These are phyloP conservation scores for Eumacrocentrus americanus DNA, from an alignment of 2,888 invertebrate species.

Conservation along the genomic window DNA sequence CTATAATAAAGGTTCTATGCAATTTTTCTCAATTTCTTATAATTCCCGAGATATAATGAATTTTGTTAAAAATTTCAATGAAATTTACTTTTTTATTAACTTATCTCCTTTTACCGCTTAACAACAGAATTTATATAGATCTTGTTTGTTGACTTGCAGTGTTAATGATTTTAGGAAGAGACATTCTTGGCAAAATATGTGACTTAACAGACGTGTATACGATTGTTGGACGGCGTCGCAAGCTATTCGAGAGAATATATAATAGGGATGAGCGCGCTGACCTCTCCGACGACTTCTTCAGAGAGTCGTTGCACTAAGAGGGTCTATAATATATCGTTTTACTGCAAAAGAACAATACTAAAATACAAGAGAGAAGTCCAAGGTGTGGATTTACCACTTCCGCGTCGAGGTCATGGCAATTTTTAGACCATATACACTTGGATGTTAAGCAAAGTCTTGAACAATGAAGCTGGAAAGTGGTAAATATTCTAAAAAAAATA, in stretches of 20 bases:
- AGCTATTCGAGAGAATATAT: constrained; percentile 1
- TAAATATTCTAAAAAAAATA: background rate
- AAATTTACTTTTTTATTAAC: background rate
- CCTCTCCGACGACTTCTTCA: background rate
- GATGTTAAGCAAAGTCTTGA: no score
- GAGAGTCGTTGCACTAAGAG: background rate
- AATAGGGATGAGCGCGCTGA: constrained; percentile 1
- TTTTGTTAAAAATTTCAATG: background rate
- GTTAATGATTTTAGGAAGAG: background rate
- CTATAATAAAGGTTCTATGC: no score
- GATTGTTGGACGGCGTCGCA: constrained; percentile 14
- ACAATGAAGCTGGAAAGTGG: no score
- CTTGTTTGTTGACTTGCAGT: no score
- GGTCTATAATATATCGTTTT: background rate
- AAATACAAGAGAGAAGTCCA: no score
- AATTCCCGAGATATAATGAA: background rate
- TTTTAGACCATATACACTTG: no score
- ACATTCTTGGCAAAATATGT: background rate
- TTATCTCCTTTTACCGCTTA: no score
- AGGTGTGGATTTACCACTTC: no score
- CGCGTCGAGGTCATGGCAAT: no score
- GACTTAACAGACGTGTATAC: background rate
- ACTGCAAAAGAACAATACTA: background rate
- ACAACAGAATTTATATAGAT: background rate
- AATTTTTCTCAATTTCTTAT: background rate